Percentiles rank a stretch among this genome's conserved stretches.
Conservation (phyloP, 2,797 vertebrate species). For the Mus caroli region DNA sequence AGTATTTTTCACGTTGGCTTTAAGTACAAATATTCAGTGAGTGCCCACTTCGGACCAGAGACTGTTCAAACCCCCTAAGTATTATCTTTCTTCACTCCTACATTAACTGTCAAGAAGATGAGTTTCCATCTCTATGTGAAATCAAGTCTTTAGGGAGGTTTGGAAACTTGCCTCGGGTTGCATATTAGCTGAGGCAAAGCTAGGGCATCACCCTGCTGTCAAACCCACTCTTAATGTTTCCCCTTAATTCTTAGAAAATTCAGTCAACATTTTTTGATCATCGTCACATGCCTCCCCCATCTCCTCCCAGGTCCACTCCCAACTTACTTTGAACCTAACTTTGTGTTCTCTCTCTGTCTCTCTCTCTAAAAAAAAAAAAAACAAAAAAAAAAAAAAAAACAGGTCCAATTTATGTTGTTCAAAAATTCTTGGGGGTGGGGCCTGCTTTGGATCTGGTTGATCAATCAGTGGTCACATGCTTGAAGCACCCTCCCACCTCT, state of each 20-base stretch:
- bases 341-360: neutral
- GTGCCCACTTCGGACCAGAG: neutral
- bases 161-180: constrained; percentile 28
- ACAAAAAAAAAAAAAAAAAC: no score
- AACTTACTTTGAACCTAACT: neutral
- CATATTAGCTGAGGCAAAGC: neutral
- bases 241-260: neutral
- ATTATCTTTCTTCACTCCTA: neutral
- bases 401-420: neutral
- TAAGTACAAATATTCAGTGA: neutral
- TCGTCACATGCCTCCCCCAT: neutral
- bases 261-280: neutral
- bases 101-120: neutral
- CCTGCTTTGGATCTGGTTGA: neutral
- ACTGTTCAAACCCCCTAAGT: neutral
- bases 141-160: neutral
- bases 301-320: neutral
- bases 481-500: no score
- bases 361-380: no score
- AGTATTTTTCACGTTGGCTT: constrained; percentile 1
- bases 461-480: neutral
- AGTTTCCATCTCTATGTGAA: constrained; percentile 3
- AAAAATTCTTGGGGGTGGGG: neutral
- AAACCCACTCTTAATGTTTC: neutral
- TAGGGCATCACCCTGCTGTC: neutral